Evolutionary conservation across 37 sponge, comb jelly and placozoan genomes (phyloP).

Genomic region (Eunapius fragilis): DNA sequence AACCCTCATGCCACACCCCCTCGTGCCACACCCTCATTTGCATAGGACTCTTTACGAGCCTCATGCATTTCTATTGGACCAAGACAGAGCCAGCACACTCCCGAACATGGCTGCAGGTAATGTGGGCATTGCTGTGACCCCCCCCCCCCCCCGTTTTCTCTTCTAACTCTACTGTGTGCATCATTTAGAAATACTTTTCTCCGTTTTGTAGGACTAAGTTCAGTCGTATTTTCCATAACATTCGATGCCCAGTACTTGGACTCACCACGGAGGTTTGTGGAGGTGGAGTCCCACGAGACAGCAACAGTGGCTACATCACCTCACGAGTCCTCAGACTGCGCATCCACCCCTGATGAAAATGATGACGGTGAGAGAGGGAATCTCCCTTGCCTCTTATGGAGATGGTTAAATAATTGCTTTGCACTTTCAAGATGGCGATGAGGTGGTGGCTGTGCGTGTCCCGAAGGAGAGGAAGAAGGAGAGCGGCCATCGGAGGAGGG

Average conservation of each 20-base stretch:
- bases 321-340: neutral
- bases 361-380: neutral
- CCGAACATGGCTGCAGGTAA: conserved; percentile 90
- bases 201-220: conserved; percentile 43
- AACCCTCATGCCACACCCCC: neutral
- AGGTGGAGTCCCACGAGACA: conserved; percentile 11
- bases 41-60: conserved; percentile 67
- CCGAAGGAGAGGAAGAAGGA: neutral
- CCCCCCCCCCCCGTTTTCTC: neutral
- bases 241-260: conserved; percentile 55
- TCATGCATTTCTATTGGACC: conserved; percentile 78
- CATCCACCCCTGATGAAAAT: neutral
- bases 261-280: conserved; percentile 20
- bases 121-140: neutral
- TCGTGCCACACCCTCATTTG: too few species aligned
- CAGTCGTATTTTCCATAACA: conserved; percentile 66
- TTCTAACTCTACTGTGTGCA: neutral
- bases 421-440: neutral
- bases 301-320: neutral
- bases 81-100: conserved; percentile 74
- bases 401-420: too few species aligned
- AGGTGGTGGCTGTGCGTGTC: neutral
- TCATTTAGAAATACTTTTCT: neutral
- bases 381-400: too few species aligned
- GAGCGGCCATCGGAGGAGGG: neutral